Base-by-base conservation (phyloP, 2,888 invertebrate genomes). In the Lomographa bimaculata region DNA sequence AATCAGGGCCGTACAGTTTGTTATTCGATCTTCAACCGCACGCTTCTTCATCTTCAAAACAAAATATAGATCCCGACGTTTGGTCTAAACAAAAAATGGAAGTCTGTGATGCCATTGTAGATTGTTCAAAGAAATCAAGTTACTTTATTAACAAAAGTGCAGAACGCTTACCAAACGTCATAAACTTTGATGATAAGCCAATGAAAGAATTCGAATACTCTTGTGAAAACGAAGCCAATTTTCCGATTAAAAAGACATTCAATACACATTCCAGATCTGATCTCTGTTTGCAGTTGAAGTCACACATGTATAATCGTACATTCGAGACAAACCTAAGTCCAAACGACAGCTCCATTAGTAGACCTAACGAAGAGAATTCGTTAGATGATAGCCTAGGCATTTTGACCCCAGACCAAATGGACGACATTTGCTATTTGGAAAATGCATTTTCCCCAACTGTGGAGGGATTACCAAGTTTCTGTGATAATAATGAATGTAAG, bases 341-440 rank as follows among this genome's bases (percentile, higher is more conserved):
- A 27, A 89, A 80, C 59, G 90, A 90, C 36, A 87, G 80, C 53
- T 89, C 89, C 21, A 46, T 80, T 27, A 86, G 71, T 47, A 79
- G 81, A 66, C 77, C 85, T 29, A 91, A 91, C 65, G 95, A 95
- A 73, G 93, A 95, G 68, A 94, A 95, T 71, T 96, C 96, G 1
- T 91, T 95, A 58, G 96, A 96, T 65, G 96, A 97, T 70, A 95
- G 95, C 61, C 86, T 96, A 57, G 96, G 96, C 2, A 96, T 97
- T 60, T 85, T 97, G 47, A 96, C 96, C 5, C 96, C 96, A 0
- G 96, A 96, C 81, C 96, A 96, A 79, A 96, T 97, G 95, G 94
- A 95, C 64, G 92, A 92, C 61, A 91, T 92, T 52, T 91, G 91
- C 53, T 90, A 91, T 53, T 81, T 91, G 56, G 92, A 92, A 62